Base-by-base conservation (phyloP, 2,113 vertebrate species). In the Entomyzon cyanotis region DNA sequence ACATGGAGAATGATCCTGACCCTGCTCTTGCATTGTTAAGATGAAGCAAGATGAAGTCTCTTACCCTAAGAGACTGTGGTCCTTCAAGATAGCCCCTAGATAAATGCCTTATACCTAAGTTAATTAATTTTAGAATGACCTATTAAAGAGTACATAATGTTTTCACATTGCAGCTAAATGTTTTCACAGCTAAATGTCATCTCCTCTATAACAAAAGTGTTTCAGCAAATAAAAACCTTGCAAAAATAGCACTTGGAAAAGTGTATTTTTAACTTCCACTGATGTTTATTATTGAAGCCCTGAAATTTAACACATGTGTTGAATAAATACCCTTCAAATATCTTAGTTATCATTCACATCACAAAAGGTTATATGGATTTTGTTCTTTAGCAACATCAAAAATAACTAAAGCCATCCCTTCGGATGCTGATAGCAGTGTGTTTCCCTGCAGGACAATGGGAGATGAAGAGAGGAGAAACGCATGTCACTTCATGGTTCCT, bases 181-280 rank as follows among this genome's bases (percentile, higher is more conserved):
- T 87, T 96, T 80, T 95, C 80, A 91, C 52, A 96, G 75, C 65
- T 94, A 95, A 98, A 95, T 97, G 91, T 88, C 81, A 97, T 75
- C 41, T 95, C 79, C 60, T 27, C 35, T 90, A 85, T 92, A 90
- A 90, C 87, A 95, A 92, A 96, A 33, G 50, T 92, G 87, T 95
- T 58, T 90, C 90, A 76, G 63, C 60, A 96, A 94, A 96, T 95
- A 95, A 94, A 97, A 95, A 59, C 60, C 70, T 58, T 87, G 77
- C 89, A 91, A 87, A 93, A 89, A 82, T 41, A 84, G 9, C 19
- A 53, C 59, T 79, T 93, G n/a, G 52, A 55, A 86, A 94, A 85
- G 39, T 75, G 3, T 93, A 71, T 94, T 93, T 97, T 97, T 93
- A 65, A 95, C 82, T 93, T 96, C 74, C 90, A 92, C 30, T 58